phyloP scores from a whole-genome alignment of 2,888 invertebrate genomes.

The Andrena praecox region DNA sequence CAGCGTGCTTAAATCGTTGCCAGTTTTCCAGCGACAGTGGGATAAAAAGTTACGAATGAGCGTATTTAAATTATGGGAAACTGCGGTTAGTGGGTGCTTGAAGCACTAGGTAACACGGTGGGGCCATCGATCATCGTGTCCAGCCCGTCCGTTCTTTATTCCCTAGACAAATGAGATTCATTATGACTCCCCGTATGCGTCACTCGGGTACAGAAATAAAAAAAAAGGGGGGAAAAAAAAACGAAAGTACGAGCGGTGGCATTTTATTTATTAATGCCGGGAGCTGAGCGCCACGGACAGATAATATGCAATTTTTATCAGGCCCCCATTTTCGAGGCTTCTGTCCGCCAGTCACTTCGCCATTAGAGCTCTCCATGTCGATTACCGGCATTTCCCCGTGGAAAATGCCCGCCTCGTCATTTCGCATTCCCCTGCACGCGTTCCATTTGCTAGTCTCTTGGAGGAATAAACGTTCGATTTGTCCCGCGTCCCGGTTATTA shows the following conservation, averaged over 20 bases:
- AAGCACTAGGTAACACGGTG: slow-evolving; percentile 45
- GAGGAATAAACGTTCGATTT: slow-evolving; percentile 1
- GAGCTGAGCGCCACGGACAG: slow-evolving; percentile 30
- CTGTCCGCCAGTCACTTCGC: slow-evolving; percentile 27
- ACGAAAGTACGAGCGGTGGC: slow-evolving; percentile 18
- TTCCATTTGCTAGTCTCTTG: neutral
- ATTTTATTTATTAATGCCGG: slow-evolving; percentile 69
- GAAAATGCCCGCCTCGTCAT: slow-evolving; percentile 14
- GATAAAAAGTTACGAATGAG: slow-evolving; percentile 43
- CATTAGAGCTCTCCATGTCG: slow-evolving; percentile 16
- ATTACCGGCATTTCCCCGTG: slow-evolving; percentile 1
- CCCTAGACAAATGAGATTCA: slow-evolving; percentile 71
- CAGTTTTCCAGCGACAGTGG: neutral
- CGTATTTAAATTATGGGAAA: slow-evolving; percentile 69
- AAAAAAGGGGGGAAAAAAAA: neutral
- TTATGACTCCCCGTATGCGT: slow-evolving; percentile 63
- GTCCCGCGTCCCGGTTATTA: slow-evolving; percentile 5
- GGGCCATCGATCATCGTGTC: slow-evolving; percentile 68
- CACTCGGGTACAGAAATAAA: slow-evolving; percentile 14
- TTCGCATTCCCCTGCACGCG: neutral
- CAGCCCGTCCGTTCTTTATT: slow-evolving; percentile 61
- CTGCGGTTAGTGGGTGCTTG: slow-evolving; percentile 51
- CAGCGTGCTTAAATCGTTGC: neutral
- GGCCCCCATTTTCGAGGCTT: slow-evolving; percentile 38
- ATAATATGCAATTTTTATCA: slow-evolving; percentile 66